phyloP scores from a whole-genome alignment of 2,113 vertebrate genomes.

The Rattus rattus region DNA sequence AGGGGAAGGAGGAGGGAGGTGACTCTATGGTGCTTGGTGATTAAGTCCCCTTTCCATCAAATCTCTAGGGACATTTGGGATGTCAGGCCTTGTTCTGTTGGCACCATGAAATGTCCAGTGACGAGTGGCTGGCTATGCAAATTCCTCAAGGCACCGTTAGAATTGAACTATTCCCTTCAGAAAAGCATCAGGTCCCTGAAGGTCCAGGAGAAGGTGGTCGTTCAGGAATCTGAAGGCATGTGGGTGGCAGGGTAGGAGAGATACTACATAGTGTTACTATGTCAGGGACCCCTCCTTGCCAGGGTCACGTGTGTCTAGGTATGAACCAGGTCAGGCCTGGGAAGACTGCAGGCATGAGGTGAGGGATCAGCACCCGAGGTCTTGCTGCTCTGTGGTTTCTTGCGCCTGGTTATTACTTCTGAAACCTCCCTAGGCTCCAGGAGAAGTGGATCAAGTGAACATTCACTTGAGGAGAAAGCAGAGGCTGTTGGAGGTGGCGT shows the following conservation, averaged over 20 bases:
- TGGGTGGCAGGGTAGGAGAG: not conserved
- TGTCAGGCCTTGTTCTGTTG: not conserved
- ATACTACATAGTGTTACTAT: not conserved
- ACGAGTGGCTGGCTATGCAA: not conserved
- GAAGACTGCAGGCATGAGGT: not conserved
- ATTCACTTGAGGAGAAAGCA: not conserved
- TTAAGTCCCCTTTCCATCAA: not conserved
- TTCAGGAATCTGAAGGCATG: not conserved
- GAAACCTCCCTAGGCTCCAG: not conserved
- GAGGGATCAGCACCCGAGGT: not conserved
- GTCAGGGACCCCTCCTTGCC: not conserved
- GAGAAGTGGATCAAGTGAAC: not conserved
- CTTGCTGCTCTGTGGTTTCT: not conserved
- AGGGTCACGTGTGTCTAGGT: not conserved
- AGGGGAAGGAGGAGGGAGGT: not conserved
- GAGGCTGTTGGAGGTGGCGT: not conserved
- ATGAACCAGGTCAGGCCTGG: not conserved
- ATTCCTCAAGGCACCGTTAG: not conserved
- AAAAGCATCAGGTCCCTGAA: not conserved
- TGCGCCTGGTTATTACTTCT: not conserved
- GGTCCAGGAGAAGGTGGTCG: not conserved
- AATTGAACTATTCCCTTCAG: not conserved
- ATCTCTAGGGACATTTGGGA: not conserved
- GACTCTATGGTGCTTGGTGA: not conserved
- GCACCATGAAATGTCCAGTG: not conserved